Conservation (phyloP, 1,140 invertebrate species). For the Helicoverpa zea region DNA sequence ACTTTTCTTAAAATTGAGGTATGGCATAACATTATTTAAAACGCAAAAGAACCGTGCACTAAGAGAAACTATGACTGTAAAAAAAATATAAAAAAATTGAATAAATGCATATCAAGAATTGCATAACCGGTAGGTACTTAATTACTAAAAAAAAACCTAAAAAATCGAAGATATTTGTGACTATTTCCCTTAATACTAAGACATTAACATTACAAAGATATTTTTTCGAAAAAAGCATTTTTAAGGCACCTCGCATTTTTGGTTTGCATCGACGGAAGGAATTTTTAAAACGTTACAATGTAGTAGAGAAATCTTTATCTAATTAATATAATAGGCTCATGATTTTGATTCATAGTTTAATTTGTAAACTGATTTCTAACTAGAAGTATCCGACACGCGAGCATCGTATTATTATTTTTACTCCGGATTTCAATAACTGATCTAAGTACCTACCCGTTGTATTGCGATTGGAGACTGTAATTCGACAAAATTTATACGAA, state of each 20-base stretch:
- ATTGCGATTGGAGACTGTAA: too few species aligned
- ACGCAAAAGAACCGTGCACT: neutral
- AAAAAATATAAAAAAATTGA: slow-evolving; percentile 30
- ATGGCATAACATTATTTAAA: slow-evolving; percentile 10
- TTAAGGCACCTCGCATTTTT: slow-evolving; percentile 79
- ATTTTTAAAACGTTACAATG: slow-evolving; percentile 51
- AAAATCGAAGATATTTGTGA: slow-evolving; percentile 48
- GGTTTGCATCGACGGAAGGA: slow-evolving; percentile 66
- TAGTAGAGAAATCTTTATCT: slow-evolving; percentile 40
- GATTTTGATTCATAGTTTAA: slow-evolving; percentile 33
- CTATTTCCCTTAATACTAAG: slow-evolving; percentile 51
- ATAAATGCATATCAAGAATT: slow-evolving; percentile 48
- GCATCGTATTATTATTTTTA: too few species aligned
- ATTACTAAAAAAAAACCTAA: slow-evolving; percentile 31
- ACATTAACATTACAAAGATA: slow-evolving; percentile 46
- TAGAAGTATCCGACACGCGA: neutral
- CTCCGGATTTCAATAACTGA: too few species aligned
- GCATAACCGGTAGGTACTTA: slow-evolving; percentile 40
- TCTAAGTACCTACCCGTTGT: too few species aligned
- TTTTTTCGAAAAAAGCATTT: slow-evolving; percentile 46
- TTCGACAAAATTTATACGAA: too few species aligned
- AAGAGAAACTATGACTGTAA: slow-evolving; percentile 43
- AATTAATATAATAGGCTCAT: slow-evolving; percentile 37
- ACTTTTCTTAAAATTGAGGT: too few species aligned
- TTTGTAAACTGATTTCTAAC: slow-evolving; percentile 8